Evolutionary conservation across 2,888 invertebrate species (phyloP), one percentile per base, ranked within the genome.

Genomic region (Drosophila quinaria): DNA sequence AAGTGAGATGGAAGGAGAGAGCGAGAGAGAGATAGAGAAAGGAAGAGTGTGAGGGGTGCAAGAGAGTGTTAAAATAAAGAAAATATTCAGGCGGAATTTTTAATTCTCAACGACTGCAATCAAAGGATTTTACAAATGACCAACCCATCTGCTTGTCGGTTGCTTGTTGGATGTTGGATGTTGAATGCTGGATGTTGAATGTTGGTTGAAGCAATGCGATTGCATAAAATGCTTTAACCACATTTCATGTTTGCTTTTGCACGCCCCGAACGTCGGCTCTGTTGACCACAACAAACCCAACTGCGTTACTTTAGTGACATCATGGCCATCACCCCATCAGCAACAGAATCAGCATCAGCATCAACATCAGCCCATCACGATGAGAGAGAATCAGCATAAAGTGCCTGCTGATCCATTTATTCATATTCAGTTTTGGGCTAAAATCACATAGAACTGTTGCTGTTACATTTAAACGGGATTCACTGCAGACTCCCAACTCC

Each of bases 61-160:
- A 29, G 54, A 47, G 35, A 41, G 58, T 66, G 75, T 78, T 78
- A 67, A 79, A 81, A 74, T 81, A 79, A 79, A 70, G 78, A 81
- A 79, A 81, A 78, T 78, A 78, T 79, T 78, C 80, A 61, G 63
- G 67, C 60, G 70, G 77, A 70, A 80, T 80, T 82, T 79, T 80
- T 82, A 83, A 82, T 80, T 76, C 67, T 67, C 70, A 80, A 72
- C 80, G 80, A 82, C 64, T 81, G 74, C 70, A 79, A 79, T 79
- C 82, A 81, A 81, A 81, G 83, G 83, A 80, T 80, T 80, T 79
- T 79, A 79, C 78, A 82, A 70, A 78, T 79, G 82, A 82, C 80
- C 81, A 78, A 81, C 79, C 74, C 62, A 70, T 54, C 47, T 77
- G 78, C 58, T 66, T 63, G 62, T 56, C 47, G 70, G 69, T 44